Evolutionary conservation across 2,797 vertebrate genomes (phyloP).

Genomic region (Peromyscus nudipes): DNA sequence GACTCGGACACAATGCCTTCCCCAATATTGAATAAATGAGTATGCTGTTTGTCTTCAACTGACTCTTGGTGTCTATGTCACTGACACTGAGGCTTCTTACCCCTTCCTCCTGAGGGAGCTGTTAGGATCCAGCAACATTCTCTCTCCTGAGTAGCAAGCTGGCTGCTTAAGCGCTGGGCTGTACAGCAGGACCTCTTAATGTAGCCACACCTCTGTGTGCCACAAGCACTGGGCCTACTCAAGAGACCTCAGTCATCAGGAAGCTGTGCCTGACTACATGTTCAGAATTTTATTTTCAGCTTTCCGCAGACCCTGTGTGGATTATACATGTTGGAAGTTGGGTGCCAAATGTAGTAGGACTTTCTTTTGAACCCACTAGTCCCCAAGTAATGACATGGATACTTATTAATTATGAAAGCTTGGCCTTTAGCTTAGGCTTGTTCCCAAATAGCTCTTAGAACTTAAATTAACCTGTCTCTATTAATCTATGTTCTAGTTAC

Average conservation of each 20-base stretch:
- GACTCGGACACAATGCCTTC: too few relatives aligned
- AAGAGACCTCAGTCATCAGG: neutral
- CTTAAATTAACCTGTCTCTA: neutral
- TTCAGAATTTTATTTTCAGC: neutral
- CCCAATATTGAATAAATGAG: too few relatives aligned
- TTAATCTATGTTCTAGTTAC: neutral
- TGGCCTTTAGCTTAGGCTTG: neutral
- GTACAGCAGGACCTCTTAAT: neutral
- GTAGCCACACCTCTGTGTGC: neutral
- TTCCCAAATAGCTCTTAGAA: neutral
- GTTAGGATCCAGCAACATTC: neutral
- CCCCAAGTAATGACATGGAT: neutral
- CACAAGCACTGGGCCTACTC: neutral
- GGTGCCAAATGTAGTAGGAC: neutral
- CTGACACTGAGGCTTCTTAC: too few relatives aligned
- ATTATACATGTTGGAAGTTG: neutral
- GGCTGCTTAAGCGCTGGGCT: neutral
- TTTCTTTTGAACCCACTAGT: neutral
- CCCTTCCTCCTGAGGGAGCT: too few relatives aligned
- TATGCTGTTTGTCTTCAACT: too few relatives aligned
- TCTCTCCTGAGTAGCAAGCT: neutral
- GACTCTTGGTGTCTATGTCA: too few relatives aligned
- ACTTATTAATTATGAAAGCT: neutral
- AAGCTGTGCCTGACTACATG: neutral
- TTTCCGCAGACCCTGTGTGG: neutral